Percentiles rank a stretch among this genome's conserved stretches.
These are phyloP conservation scores for Yponomeuta plumbellus DNA, from an alignment of 2,888 invertebrate species.

Conservation along the genomic window DNA sequence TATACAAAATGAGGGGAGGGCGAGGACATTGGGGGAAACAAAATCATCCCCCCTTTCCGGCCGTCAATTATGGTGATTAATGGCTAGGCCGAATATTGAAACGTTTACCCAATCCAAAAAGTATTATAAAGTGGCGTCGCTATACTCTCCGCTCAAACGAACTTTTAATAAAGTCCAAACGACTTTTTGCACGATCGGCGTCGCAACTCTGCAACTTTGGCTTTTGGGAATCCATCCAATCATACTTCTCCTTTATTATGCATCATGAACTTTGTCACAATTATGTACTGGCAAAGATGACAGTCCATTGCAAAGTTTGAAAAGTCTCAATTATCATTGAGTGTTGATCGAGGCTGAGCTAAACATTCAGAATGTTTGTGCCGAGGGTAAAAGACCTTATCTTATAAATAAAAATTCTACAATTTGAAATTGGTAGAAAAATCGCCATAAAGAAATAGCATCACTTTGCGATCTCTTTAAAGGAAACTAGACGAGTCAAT, in stretches of 20 bases:
- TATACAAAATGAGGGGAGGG: slow-evolving; percentile 20
- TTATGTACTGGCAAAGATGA: background rate
- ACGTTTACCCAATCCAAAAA: slow-evolving; percentile 66
- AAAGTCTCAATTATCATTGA: background rate
- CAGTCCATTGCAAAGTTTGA: background rate
- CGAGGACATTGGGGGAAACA: slow-evolving; percentile 32
- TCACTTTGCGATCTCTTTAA: slow-evolving; percentile 59
- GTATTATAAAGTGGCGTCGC: slow-evolving; percentile 58
- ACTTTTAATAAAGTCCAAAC: slow-evolving; percentile 57
- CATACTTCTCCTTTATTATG: background rate
- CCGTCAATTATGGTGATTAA: slow-evolving; percentile 75
- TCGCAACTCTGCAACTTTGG: background rate
- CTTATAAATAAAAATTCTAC: background rate
- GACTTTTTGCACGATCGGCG: slow-evolving; percentile 2
- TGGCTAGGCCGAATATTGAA: slow-evolving; percentile 71
- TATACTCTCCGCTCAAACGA: slow-evolving; percentile 38
- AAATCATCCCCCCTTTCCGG: slow-evolving; percentile 42
- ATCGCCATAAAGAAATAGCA: slow-evolving; percentile 29
- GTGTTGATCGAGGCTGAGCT: background rate
- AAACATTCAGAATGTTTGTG: background rate
- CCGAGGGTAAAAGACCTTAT: background rate
- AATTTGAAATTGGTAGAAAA: background rate
- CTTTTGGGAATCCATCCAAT: slow-evolving; percentile 1
- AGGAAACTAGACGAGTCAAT: slow-evolving; percentile 60
- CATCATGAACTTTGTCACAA: background rate